phyloP scores from a whole-genome alignment of 2,888 invertebrate genomes.

The Drosophila algonquin region DNA sequence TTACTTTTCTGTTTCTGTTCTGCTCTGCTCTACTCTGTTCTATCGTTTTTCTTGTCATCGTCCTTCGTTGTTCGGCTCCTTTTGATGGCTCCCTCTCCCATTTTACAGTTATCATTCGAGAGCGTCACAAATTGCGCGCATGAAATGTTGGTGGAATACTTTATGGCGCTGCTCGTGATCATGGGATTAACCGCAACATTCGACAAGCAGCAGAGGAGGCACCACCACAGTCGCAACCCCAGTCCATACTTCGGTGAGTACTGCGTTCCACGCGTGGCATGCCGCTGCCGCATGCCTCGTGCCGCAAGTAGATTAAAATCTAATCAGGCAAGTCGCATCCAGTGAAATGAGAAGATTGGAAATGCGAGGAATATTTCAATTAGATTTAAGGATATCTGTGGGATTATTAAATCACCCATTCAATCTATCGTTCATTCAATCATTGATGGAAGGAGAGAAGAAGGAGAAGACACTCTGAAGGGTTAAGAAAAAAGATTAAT shows the following conservation, averaged over 20 bases:
- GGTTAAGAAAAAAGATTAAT: neutral
- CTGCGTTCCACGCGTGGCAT: neutral
- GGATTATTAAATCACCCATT: neutral
- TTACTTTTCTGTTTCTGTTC: constrained; percentile 61
- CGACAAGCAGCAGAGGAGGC: constrained; percentile 68
- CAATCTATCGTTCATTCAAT: neutral
- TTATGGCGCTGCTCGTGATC: constrained; percentile 82
- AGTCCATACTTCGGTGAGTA: constrained; percentile 78
- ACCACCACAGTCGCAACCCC: constrained; percentile 45
- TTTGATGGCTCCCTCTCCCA: constrained; percentile 35
- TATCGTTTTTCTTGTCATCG: constrained; percentile 5
- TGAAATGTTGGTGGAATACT: constrained; percentile 84
- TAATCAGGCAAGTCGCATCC: constrained; percentile 17
- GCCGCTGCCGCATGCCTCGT: too few relatives aligned
- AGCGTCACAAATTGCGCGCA: constrained; percentile 81
- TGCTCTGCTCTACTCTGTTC: neutral
- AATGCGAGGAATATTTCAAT: neutral
- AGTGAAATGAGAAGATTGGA: neutral
- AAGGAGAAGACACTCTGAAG: neutral
- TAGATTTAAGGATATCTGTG: neutral
- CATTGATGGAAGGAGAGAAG: neutral
- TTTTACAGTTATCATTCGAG: constrained; percentile 75
- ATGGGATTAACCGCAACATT: constrained; percentile 83
- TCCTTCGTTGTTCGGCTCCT: constrained; percentile 11
- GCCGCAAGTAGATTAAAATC: constrained; percentile 32